Evolutionary conservation across 2,888 invertebrate species (phyloP).

Genomic region (Latrodectus elegans): DNA sequence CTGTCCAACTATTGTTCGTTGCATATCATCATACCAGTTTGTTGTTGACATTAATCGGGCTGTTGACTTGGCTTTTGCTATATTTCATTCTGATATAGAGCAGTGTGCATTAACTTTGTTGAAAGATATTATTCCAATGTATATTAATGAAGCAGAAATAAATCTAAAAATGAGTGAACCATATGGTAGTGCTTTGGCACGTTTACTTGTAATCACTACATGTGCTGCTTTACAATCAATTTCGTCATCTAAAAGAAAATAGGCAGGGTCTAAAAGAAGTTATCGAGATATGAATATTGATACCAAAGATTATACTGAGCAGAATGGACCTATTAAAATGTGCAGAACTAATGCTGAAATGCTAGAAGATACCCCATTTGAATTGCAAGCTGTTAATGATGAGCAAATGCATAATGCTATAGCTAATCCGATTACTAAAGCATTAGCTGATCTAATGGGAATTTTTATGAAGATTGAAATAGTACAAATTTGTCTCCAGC

Average conservation of each 20-base stretch:
- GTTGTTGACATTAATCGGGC: conserved; percentile 85
- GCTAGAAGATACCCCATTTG: conserved; percentile 71
- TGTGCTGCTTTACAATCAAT: conserved; percentile 73
- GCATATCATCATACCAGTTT: conserved; percentile 76
- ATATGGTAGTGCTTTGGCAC: conserved; percentile 75
- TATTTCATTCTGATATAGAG: conserved; percentile 92
- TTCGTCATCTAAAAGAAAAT: conserved; percentile 58
- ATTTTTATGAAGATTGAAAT: conserved; percentile 74
- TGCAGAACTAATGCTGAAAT: conserved; percentile 74
- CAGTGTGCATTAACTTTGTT: conserved; percentile 84
- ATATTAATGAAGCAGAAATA: conserved; percentile 73
- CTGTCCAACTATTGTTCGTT: conserved; percentile 82
- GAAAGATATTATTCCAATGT: conserved; percentile 74
- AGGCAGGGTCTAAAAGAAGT: conserved; percentile 73
- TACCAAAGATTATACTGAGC: conserved; percentile 72
- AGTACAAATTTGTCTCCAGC: conserved; percentile 74
- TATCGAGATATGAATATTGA: conserved; percentile 74
- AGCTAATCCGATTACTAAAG: conserved; percentile 74
- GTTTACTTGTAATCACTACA: conserved; percentile 75
- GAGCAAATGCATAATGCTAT: conserved; percentile 72
- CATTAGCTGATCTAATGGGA: conserved; percentile 75
- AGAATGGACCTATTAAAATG: conserved; percentile 72
- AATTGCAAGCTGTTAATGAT: conserved; percentile 71
- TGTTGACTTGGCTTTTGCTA: conserved; percentile 88
- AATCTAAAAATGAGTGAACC: conserved; percentile 74